A percentile compares a stretch with the other conserved stretches of the same genome.
Evolutionary conservation across 2,888 invertebrate genomes (phyloP).

Genomic region (Alviniconcha strummeri): DNA sequence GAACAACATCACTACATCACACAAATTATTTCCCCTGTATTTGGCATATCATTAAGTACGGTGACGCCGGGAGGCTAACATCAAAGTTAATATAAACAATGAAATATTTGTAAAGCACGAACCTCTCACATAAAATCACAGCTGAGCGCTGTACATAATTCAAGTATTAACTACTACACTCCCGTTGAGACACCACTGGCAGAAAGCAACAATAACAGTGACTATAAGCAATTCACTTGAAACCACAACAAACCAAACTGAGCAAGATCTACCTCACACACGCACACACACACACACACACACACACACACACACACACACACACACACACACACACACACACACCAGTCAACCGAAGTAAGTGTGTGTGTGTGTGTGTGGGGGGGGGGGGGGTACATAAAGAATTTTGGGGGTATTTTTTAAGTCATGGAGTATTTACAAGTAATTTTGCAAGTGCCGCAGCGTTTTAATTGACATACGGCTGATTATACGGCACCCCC

Average conservation of each 20-base stretch:
- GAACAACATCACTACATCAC: no score
- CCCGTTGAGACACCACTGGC: no score
- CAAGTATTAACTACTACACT: neutral
- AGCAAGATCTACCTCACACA: neutral
- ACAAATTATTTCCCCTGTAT: no score
- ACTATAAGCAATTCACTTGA: no score
- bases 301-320: neutral
- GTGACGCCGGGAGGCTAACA: no score
- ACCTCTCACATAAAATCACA: neutral
- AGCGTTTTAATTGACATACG: no score
- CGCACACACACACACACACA: neutral
- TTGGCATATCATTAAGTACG: no score
- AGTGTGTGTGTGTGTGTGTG: neutral
- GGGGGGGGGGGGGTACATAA: neutral
- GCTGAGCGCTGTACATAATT: neutral
- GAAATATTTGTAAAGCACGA: neutral
- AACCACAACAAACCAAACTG: neutral
- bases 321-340: neutral
- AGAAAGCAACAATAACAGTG: no score
- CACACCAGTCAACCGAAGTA: neutral
- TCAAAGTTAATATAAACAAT: no score
- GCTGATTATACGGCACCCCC: no score
- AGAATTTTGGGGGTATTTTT: neutral
- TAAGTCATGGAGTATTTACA: neutral
- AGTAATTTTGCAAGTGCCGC: no score